Percentiles rank a stretch among this genome's conserved stretches.
Evolutionary conservation across 2,113 vertebrate species (phyloP).

Genomic region (Myodes glareolus): DNA sequence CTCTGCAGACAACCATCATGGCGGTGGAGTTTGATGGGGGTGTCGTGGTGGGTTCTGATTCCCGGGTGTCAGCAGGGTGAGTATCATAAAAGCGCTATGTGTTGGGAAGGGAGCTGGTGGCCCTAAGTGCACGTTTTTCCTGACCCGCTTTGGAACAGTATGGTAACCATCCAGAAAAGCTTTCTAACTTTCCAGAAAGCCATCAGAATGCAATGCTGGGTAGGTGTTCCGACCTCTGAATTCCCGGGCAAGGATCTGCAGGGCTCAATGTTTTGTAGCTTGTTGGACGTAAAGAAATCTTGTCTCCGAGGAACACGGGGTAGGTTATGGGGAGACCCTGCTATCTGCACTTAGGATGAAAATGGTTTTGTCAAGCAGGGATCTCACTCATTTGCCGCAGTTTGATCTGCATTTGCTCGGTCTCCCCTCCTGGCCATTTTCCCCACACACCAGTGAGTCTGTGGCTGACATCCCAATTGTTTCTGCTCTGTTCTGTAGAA

Average conservation of each 20-base stretch:
- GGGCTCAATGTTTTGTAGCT: not conserved
- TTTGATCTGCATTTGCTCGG: not conserved
- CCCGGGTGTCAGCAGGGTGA: constrained; percentile 93
- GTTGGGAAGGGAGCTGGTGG: not conserved
- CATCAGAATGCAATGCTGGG: not conserved
- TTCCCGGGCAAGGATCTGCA: not conserved
- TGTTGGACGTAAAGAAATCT: not conserved
- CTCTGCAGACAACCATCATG: constrained; percentile 92
- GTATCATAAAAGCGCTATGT: not conserved
- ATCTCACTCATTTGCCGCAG: not conserved
- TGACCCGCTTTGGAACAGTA: not conserved
- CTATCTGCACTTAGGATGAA: not conserved
- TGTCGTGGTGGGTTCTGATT: constrained; percentile 92
- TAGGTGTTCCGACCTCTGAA: not conserved
- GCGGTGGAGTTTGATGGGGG: constrained; percentile 91
- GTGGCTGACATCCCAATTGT: not conserved
- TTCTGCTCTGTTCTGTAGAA: not conserved
- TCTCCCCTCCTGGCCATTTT: not conserved
- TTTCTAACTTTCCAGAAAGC: constrained; percentile 11
- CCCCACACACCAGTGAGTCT: not conserved
- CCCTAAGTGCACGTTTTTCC: not conserved
- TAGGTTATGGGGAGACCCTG: not conserved
- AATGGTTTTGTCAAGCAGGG: not conserved
- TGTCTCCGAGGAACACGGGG: not conserved
- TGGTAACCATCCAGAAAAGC: not conserved